Percentiles rank a stretch among this genome's conserved stretches.
Conservation (phyloP, 2,797 vertebrate species). For the Agapornis canus region DNA sequence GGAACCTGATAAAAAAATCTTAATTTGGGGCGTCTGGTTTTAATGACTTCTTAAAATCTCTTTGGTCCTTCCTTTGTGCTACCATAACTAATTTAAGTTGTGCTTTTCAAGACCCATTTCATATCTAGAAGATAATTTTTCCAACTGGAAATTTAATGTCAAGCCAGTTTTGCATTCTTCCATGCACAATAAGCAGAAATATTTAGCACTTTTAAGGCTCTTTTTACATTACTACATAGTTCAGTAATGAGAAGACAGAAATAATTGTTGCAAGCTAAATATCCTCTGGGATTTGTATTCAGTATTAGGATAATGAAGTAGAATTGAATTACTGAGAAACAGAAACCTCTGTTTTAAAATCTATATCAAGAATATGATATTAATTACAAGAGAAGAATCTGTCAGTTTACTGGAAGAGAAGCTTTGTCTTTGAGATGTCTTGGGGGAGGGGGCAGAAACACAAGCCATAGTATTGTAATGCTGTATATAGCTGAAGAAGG, state of each 20-base stretch:
- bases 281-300: slow-evolving; percentile 58
- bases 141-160: background rate
- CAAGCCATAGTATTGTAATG: background rate
- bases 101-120: background rate
- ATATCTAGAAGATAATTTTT: slow-evolving; percentile 9
- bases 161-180: background rate
- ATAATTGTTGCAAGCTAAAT: slow-evolving; percentile 59
- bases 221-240: slow-evolving; percentile 21
- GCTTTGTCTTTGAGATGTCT: background rate
- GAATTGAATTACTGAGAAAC: slow-evolving; percentile 52
- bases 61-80: background rate
- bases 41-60: background rate
- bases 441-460: accelerated
- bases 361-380: background rate
- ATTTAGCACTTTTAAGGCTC: slow-evolving; percentile 22
- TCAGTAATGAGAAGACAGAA: slow-evolving; percentile 53
- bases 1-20: background rate
- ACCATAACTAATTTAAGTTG: background rate
- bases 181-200: slow-evolving; percentile 12
- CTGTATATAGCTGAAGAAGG: background rate
- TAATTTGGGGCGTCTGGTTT: background rate
- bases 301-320: slow-evolving; percentile 64
- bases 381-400: background rate
- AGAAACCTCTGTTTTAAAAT: slow-evolving; percentile 22
- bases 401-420: background rate